Evolutionary conservation across 2,113 vertebrate species (phyloP).

Genomic region (Nerophis ophidion): DNA sequence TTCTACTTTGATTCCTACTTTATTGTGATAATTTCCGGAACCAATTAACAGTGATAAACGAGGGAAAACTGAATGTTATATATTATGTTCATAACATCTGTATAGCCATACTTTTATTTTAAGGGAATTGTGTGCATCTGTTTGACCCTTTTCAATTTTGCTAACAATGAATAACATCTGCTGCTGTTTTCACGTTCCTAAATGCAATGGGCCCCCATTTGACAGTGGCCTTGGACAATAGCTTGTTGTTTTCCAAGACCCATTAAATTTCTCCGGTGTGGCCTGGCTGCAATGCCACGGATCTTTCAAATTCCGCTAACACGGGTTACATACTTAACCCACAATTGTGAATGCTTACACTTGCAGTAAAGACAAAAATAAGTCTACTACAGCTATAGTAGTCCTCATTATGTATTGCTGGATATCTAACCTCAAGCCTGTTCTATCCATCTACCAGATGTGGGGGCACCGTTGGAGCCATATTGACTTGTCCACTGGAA

Average conservation of each 20-base stretch:
- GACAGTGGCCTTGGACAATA: conserved; percentile 8
- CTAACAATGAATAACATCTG: background rate
- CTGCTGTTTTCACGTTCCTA: background rate
- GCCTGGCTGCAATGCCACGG: conserved; percentile 17
- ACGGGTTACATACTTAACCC: background rate
- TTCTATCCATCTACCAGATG: conserved; percentile 70
- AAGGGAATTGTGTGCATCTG: background rate
- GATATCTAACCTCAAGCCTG: background rate
- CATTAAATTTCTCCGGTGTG: conserved; percentile 27
- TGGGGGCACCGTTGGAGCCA: conserved; percentile 96
- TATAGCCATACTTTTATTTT: too few species aligned
- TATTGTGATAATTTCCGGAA: too few species aligned
- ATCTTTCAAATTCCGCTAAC: conserved; percentile 28
- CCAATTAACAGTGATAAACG: too few species aligned
- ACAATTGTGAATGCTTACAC: background rate
- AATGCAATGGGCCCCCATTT: background rate
- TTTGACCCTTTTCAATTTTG: background rate
- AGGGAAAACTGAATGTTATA: too few species aligned
- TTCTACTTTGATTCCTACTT: too few species aligned
- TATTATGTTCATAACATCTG: too few species aligned
- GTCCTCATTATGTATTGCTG: background rate
- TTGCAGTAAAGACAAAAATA: too few species aligned
- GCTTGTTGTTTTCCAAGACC: conserved; percentile 18
- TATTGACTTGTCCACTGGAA: conserved; percentile 96
- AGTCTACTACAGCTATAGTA: too few species aligned